These are phyloP conservation scores for Proteles cristata DNA, from an alignment of 2,113 vertebrate species.

Conservation along the genomic window DNA sequence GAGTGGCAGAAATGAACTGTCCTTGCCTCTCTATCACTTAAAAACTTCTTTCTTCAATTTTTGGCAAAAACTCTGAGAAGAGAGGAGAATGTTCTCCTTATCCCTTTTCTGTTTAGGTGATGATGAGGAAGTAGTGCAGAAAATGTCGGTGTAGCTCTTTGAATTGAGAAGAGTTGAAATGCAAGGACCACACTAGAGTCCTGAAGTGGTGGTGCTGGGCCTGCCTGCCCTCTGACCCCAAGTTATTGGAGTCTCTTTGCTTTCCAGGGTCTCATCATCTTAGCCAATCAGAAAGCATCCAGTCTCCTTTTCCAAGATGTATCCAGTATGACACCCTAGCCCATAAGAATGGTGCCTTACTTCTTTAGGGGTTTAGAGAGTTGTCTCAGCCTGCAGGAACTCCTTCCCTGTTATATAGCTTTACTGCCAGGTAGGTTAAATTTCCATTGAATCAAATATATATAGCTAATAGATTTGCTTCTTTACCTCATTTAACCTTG, in stretches of 20 bases:
- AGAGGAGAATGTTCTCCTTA: slow-evolving; percentile 18
- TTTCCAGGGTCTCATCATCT: background rate
- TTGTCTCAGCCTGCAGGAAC: slow-evolving; percentile 22
- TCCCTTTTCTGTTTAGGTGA: background rate
- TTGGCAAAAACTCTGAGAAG: background rate
- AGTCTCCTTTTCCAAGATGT: background rate
- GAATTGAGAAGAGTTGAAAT: background rate
- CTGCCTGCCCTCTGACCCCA: background rate
- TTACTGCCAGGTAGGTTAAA: slow-evolving; percentile 38
- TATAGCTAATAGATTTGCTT: slow-evolving; percentile 35
- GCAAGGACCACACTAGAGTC: background rate
- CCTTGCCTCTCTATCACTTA: background rate
- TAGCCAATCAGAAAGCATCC: background rate
- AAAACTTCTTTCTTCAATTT: background rate
- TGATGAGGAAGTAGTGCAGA: background rate
- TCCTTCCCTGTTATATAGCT: slow-evolving; percentile 25
- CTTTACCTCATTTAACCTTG: slow-evolving; percentile 52
- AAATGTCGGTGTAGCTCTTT: background rate
- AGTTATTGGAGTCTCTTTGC: background rate
- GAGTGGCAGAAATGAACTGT: background rate
- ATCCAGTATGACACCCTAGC: background rate
- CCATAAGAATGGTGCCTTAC: background rate
- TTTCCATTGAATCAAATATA: slow-evolving; percentile 14
- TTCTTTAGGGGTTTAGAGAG: background rate
- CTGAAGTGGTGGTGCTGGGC: background rate